Evolutionary conservation across 2,888 invertebrate genomes (phyloP).

Genomic region (Orchesellides sinensis): DNA sequence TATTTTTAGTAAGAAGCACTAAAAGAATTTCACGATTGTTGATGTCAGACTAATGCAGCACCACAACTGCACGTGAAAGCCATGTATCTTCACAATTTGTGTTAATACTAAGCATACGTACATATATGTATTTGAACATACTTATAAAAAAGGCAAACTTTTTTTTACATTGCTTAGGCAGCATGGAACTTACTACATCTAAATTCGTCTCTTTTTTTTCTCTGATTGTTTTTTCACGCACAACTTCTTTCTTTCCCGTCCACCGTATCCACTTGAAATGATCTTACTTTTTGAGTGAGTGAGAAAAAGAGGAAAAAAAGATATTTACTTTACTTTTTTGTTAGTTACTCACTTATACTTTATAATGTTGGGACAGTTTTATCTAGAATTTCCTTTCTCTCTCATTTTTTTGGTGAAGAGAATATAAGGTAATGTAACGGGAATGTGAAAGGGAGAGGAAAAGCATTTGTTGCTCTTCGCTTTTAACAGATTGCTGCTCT

Average conservation of each 20-base stretch:
- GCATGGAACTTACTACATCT: not conserved
- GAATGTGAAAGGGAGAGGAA: not conserved
- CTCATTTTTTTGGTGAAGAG: slow-evolving; percentile 11
- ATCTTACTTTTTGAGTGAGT: slow-evolving; percentile 33
- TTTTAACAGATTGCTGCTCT: not conserved
- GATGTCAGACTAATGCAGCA: too few species aligned
- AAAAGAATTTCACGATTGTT: too few species aligned
- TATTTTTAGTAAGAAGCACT: too few species aligned
- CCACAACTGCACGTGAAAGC: too few species aligned
- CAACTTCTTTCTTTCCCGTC: slow-evolving; percentile 36
- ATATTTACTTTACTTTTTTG: slow-evolving; percentile 38
- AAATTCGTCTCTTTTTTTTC: slow-evolving; percentile 2
- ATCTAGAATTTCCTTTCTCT: slow-evolving; percentile 17
- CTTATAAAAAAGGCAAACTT: too few species aligned
- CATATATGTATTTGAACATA: too few species aligned
- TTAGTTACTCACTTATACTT: slow-evolving; percentile 43
- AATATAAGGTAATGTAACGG: slow-evolving; percentile 10
- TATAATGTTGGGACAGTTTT: slow-evolving; percentile 47
- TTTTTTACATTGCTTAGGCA: too few species aligned
- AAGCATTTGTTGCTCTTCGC: slow-evolving; percentile 56
- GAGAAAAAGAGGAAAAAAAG: slow-evolving; percentile 8
- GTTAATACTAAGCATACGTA: too few species aligned
- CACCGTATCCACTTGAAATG: slow-evolving; percentile 21
- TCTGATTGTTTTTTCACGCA: slow-evolving; percentile 63
- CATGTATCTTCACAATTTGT: too few species aligned